Evolutionary conservation across 2,797 vertebrate genomes (phyloP), one percentile per base, ranked within the genome.

Genomic region (Diplodus puntazzo): DNA sequence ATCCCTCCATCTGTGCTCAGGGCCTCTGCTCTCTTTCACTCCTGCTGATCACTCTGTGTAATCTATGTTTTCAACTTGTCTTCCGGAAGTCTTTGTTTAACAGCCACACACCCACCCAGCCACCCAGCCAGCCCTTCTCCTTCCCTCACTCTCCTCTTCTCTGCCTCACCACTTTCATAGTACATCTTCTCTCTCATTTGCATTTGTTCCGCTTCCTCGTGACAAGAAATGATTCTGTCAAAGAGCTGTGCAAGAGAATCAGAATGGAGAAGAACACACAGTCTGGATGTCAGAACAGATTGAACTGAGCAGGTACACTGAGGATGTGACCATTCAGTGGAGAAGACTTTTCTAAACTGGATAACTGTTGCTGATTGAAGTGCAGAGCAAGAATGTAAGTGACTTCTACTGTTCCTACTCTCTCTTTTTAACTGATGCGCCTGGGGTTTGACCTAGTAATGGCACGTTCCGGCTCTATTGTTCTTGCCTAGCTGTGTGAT

Each of bases 141-240:
- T 84, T 83, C 73, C 61, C 77, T 84, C 88, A 49, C 86, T 90
- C 84, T 86, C 90, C 86, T 87, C 71, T 88, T 87, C 87, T 74
- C 82, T 86, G 81, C 90, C 82, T 87, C 87, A 66, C 71, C 82
- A 87, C 82, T 83, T 88, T 90, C 88, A 87, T 75, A 77, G 63
- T 88, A 88, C 87, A 92, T 92, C 88, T 87, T 89, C 72, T 85
- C 70, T 87, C 91, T 92, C 89, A 95, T 95, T 96, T 96, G 94
- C 95, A 95, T 96, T 89, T 91, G 87, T 94, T 94, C 94, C 83
- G 86, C 92, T 93, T 95, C 90, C 92, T 94, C 83, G 72, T 90
- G 83, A 90, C 81, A 82, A 89, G 87, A 87, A 89, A 84, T 86
- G 77, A 81, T 90, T 89, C 83, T 80, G 86, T 92, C 82, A 87